Evolutionary conservation across 1,140 invertebrate species (phyloP).

Genomic region (Penaeus vannamei): DNA sequence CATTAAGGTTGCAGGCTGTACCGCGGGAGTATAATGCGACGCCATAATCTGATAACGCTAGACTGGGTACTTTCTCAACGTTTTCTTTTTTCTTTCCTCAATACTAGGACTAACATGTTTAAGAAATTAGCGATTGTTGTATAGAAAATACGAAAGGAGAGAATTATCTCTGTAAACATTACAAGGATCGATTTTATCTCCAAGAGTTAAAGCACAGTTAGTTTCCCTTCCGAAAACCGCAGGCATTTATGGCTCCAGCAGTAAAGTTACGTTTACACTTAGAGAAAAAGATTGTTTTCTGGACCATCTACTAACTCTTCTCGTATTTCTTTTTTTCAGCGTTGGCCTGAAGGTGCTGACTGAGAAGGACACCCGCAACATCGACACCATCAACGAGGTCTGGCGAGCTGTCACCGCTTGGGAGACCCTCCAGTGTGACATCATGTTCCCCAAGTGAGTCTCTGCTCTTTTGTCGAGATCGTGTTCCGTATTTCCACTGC

Average conservation of each 20-base stretch:
- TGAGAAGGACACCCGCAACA: constrained; percentile 55
- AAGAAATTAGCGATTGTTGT: too few relatives aligned
- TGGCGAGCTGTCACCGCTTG: constrained; percentile 66
- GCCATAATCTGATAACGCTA: too few relatives aligned
- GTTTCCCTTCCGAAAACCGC: too few relatives aligned
- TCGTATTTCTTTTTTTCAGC: constrained; percentile 50
- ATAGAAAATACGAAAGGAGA: too few relatives aligned
- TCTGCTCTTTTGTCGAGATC: not conserved
- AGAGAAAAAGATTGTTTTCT: not conserved
- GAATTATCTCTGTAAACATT: too few relatives aligned
- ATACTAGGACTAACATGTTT: too few relatives aligned
- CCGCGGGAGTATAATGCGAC: too few relatives aligned
- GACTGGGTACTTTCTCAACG: too few relatives aligned
- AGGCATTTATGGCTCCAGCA: not conserved
- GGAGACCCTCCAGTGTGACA: constrained; percentile 64
- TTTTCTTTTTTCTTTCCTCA: too few relatives aligned
- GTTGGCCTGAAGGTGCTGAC: constrained; percentile 67
- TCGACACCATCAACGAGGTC: constrained; percentile 63
- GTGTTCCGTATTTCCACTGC: not conserved
- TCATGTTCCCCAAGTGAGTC: constrained; percentile 67
- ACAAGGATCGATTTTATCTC: too few relatives aligned
- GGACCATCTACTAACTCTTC: not conserved
- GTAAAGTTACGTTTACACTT: not conserved
- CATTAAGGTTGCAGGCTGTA: too few relatives aligned
- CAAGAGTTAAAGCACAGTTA: too few relatives aligned